phyloP scores from a whole-genome alignment of 2,888 invertebrate species.

The Cephus sareptanus region DNA sequence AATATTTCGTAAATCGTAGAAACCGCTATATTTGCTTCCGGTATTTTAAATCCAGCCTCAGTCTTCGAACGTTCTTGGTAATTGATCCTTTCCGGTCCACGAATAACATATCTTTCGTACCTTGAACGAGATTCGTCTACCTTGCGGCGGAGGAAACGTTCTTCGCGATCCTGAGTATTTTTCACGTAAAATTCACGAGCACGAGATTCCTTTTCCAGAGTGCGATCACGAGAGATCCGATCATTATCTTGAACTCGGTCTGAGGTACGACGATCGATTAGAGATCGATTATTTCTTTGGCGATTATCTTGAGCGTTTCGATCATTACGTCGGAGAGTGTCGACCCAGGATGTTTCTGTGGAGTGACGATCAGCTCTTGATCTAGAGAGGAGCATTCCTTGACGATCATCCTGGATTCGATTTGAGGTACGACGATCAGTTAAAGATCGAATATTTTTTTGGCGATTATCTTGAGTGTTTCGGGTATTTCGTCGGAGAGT shows the following conservation, averaged over 20 bases:
- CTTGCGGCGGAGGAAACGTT: neutral
- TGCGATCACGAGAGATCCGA: neutral
- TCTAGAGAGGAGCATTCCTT: neutral
- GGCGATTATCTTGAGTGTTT: neutral
- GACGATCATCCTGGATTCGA: neutral
- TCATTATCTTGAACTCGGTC: neutral
- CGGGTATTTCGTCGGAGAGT: neutral
- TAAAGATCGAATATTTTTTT: neutral
- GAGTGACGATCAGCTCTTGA: neutral
- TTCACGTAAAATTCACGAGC: neutral
- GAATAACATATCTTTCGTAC: neutral
- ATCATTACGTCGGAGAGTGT: neutral
- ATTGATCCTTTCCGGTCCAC: neutral
- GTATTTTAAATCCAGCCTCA: neutral
- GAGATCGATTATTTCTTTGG: neutral
- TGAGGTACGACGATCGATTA: neutral
- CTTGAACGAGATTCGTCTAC: neutral
- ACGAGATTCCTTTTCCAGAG: neutral
- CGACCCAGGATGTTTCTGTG: neutral
- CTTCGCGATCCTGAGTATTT: neutral
- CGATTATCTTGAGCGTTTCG: neutral
- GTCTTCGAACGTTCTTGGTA: neutral
- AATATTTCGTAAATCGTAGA: slow-evolving; percentile 38
- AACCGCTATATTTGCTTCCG: slow-evolving; percentile 1
- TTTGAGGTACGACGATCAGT: neutral